Percentiles rank a stretch among this genome's conserved stretches.
These are phyloP conservation scores for Mobula birostris DNA, from an alignment of 2,113 vertebrate species.

Conservation along the genomic window DNA sequence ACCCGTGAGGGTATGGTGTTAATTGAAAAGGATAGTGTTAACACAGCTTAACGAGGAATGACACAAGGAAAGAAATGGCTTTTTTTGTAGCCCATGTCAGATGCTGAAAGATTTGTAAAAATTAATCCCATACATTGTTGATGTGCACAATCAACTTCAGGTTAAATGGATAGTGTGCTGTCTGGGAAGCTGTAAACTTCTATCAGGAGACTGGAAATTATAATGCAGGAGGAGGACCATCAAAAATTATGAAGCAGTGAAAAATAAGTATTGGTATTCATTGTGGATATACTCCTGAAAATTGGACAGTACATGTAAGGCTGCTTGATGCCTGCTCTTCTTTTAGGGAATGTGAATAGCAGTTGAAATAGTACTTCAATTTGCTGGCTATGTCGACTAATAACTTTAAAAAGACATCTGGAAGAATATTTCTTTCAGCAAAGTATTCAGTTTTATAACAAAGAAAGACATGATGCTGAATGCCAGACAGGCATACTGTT, in stretches of 20 bases:
- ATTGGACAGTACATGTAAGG: neutral
- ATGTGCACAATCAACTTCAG: neutral
- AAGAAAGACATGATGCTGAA: neutral
- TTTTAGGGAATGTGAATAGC: too few relatives aligned
- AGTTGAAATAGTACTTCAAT: too few relatives aligned
- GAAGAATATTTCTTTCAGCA: neutral
- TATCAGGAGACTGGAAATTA: neutral
- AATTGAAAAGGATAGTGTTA: constrained; percentile 16
- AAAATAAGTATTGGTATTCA: neutral
- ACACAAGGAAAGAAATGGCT: constrained; percentile 18
- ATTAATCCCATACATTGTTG: neutral
- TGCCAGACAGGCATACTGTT: neutral
- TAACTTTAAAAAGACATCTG: neutral
- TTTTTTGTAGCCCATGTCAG: constrained; percentile 6
- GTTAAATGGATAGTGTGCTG: neutral
- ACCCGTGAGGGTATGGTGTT: neutral
- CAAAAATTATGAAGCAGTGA: neutral
- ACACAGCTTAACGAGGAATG: constrained; percentile 1
- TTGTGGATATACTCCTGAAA: neutral
- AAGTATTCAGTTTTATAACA: neutral
- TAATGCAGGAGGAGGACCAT: neutral
- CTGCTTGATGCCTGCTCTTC: neutral
- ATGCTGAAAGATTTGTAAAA: neutral
- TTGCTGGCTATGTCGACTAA: neutral
- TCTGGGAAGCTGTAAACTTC: neutral